Conservation (phyloP, 2,797 vertebrate genomes). For the Channallabes apus region DNA sequence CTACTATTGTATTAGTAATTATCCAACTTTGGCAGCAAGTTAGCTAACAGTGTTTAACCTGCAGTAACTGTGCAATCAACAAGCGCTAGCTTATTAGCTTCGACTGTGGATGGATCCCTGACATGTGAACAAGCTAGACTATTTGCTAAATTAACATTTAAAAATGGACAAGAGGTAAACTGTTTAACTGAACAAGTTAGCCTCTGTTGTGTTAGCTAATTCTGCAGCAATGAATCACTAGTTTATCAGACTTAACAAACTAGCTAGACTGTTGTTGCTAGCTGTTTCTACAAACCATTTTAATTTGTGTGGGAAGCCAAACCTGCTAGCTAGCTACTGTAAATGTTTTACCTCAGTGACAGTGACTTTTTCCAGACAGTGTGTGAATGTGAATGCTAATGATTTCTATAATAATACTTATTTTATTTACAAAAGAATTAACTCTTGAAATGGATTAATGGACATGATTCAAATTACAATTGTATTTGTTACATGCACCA, state of each 20-base stretch:
- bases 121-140: not conserved
- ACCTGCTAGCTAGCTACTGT: not conserved
- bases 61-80: not conserved
- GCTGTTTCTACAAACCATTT: not conserved
- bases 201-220: not conserved
- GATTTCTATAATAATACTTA: not conserved
- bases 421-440: not conserved
- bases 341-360: not conserved
- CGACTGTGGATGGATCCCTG: not conserved
- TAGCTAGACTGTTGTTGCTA: not conserved
- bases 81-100: not conserved
- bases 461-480: no score
- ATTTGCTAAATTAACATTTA: not conserved
- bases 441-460: no score
- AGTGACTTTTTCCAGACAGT: not conserved
- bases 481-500: no score
- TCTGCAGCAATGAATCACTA: not conserved
- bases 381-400: not conserved
- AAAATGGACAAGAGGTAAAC: not conserved
- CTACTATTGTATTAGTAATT: not conserved
- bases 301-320: not conserved
- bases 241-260: not conserved
- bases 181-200: not conserved
- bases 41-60: not conserved
- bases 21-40: no score